Conservation (phyloP, 2,113 vertebrate genomes). For the Beaufortia kweichowensis region DNA sequence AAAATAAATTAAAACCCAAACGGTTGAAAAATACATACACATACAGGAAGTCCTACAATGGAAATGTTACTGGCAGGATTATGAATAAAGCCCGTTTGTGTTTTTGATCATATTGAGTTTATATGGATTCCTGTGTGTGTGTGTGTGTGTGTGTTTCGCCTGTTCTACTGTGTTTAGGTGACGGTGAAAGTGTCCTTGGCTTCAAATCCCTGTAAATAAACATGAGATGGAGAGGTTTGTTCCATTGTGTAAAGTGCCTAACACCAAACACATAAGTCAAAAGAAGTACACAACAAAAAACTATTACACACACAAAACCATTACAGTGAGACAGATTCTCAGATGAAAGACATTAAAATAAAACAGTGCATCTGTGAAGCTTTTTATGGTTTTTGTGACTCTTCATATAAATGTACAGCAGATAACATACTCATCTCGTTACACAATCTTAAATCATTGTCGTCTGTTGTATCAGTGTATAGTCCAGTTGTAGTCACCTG, state of each 20-base stretch:
- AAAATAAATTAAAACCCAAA: slow-evolving; percentile 51
- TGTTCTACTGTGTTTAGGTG: neutral
- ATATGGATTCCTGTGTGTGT: no score
- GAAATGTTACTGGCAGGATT: no score
- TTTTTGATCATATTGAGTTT: neutral
- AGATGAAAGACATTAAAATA: neutral
- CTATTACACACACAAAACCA: slow-evolving; percentile 6
- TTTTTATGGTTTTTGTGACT: no score
- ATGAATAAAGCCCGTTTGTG: no score
- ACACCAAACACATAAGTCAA: slow-evolving; percentile 35
- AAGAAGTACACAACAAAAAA: slow-evolving; percentile 33
- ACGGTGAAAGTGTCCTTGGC: neutral
- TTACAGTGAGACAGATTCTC: neutral
- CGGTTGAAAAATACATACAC: slow-evolving; percentile 45
- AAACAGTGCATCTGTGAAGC: neutral
- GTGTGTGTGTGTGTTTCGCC: slow-evolving; percentile 8
- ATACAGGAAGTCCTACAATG: slow-evolving; percentile 9
- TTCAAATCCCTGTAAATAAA: slow-evolving; percentile 36
- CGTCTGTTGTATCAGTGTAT: neutral
- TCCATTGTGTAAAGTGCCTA: slow-evolving; percentile 43
- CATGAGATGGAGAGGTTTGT: slow-evolving; percentile 5
- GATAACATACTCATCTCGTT: no score
- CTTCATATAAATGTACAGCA: no score
- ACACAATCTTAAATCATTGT: neutral
- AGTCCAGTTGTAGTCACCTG: neutral